Conservation (phyloP, 2,888 invertebrate species). For the Hylaea fasciaria region DNA sequence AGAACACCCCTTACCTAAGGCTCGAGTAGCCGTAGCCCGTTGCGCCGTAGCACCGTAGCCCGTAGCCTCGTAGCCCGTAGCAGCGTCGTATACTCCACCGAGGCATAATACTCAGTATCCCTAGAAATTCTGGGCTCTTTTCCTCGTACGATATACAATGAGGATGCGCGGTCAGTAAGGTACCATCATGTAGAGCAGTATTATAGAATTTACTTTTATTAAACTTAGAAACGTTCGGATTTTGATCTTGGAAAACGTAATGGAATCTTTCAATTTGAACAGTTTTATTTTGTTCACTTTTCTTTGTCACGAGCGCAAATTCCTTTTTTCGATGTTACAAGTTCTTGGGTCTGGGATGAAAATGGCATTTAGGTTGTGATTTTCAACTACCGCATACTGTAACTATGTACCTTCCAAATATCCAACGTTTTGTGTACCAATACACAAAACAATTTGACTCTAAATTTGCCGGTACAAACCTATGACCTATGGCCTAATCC, state of each 20-base stretch:
- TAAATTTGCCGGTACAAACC: too few relatives aligned
- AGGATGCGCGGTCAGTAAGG: conserved; percentile 36
- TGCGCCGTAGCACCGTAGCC: not conserved
- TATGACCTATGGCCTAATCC: too few relatives aligned
- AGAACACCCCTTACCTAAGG: conserved; percentile 67
- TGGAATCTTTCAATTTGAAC: not conserved
- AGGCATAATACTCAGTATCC: conserved; percentile 53
- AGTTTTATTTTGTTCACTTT: not conserved
- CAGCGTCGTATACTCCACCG: conserved; percentile 52
- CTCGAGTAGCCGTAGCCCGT: conserved; percentile 57
- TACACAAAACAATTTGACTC: too few relatives aligned
- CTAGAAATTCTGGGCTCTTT: conserved; percentile 49
- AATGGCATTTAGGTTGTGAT: too few relatives aligned
- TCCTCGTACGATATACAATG: conserved; percentile 47
- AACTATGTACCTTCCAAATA: too few relatives aligned
- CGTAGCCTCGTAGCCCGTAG: conserved; percentile 37
- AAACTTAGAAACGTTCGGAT: conserved; percentile 12
- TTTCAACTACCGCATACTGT: too few relatives aligned
- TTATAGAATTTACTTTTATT: conserved; percentile 29
- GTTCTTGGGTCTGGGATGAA: too few relatives aligned
- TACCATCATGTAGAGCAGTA: conserved; percentile 30
- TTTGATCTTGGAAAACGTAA: conserved; percentile 5
- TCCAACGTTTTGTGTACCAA: too few relatives aligned
- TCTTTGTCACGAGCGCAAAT: not conserved
- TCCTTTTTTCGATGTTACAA: not conserved